Percentiles rank a stretch among this genome's conserved stretches.
Conservation (phyloP, 2,113 vertebrate species). For the Hemiscyllium ocellatum region DNA sequence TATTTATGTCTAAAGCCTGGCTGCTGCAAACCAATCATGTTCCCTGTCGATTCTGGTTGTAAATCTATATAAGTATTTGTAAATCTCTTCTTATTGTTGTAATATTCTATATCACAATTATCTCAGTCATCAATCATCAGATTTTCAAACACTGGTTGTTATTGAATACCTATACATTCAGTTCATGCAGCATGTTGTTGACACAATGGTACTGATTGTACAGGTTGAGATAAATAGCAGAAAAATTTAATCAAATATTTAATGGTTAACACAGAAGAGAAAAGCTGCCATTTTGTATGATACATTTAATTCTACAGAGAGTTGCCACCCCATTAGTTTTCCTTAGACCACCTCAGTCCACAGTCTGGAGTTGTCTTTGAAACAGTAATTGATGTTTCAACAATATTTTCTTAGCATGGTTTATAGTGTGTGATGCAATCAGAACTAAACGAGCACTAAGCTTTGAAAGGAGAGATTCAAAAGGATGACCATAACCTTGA, state of each 20-base stretch:
- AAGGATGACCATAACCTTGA: background rate
- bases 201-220: background rate
- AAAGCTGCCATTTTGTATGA: background rate
- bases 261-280: background rate
- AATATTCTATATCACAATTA: background rate
- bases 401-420: background rate
- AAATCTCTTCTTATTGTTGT: slow-evolving; percentile 16
- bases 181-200: background rate
- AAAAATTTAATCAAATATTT: background rate
- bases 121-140: background rate
- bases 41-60: background rate
- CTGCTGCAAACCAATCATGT: background rate
- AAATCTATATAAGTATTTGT: background rate
- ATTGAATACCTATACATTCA: background rate
- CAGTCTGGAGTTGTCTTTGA: background rate
- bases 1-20: too few species aligned
- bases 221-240: background rate
- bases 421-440: background rate
- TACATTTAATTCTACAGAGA: background rate
- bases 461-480: background rate
- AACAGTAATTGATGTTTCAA: background rate
- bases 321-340: background rate
- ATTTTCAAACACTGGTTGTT: background rate
- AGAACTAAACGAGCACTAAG: too few species aligned
- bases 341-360: background rate